Conservation (phyloP, 53 echinoderm and acorn worm species). For the Antedon mediterranea region DNA sequence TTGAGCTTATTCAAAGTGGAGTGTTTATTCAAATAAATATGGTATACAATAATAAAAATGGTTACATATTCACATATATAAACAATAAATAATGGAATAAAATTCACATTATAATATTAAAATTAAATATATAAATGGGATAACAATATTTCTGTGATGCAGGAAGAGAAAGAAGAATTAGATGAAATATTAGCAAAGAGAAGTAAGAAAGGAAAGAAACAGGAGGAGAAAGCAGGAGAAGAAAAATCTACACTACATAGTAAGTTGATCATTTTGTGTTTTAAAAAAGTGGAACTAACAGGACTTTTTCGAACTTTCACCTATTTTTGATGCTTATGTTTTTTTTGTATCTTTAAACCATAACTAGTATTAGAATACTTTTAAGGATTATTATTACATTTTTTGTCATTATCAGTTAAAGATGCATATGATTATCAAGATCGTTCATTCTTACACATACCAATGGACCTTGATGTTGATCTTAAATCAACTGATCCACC, state of each 20-base stretch:
- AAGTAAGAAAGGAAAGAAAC: constrained; percentile 61
- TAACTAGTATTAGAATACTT: too few relatives aligned
- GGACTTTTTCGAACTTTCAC: too few relatives aligned
- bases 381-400: too few relatives aligned
- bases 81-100: background rate
- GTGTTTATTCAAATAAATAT: too few relatives aligned
- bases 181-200: constrained; percentile 89
- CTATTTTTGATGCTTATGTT: too few relatives aligned
- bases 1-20: too few relatives aligned
- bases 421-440: constrained; percentile 94
- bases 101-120: too few relatives aligned
- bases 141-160: background rate
- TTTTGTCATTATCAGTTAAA: constrained; percentile 40
- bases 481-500: constrained; percentile 59
- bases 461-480: constrained; percentile 80
- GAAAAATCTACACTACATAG: constrained; percentile 93
- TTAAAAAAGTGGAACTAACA: too few relatives aligned
- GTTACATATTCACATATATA: background rate
- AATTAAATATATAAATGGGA: too few relatives aligned
- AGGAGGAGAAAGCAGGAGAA: constrained; percentile 72
- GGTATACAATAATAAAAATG: too few relatives aligned
- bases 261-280: constrained; percentile 29
- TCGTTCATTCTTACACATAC: constrained; percentile 84
- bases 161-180: constrained; percentile 84
- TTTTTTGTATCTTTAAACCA: too few relatives aligned